Evolutionary conservation across 1,140 invertebrate species (phyloP).

Genomic region (Sycobia sp.): DNA sequence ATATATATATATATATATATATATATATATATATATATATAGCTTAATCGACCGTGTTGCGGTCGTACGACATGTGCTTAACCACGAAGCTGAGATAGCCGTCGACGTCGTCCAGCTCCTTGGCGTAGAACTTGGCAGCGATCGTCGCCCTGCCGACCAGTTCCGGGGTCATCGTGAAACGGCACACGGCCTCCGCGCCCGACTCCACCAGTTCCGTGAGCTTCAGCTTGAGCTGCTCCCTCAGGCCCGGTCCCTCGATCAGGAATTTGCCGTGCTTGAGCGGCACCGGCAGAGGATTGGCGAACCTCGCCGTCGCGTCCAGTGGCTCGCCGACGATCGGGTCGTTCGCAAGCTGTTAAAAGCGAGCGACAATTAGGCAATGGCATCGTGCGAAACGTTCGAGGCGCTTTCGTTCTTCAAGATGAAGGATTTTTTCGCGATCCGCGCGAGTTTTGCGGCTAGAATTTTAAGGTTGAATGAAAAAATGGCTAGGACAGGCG

Average conservation of each 20-base stretch:
- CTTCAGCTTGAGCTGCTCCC: slow-evolving; percentile 73
- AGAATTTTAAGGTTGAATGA: too few species aligned
- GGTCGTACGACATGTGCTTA: too few species aligned
- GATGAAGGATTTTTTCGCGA: too few species aligned
- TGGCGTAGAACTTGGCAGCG: slow-evolving; percentile 80
- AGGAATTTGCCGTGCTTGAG: slow-evolving; percentile 77
- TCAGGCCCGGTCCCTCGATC: slow-evolving; percentile 80
- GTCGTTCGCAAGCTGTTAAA: slow-evolving; percentile 61
- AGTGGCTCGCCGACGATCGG: slow-evolving; percentile 70
- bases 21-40: too few species aligned
- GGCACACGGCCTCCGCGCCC: slow-evolving; percentile 68
- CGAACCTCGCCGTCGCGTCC: slow-evolving; percentile 73
- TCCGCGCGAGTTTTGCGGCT: too few species aligned
- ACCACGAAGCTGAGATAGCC: slow-evolving; percentile 72
- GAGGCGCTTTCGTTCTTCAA: too few species aligned
- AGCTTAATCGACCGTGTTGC: too few species aligned
- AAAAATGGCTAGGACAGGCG: too few species aligned
- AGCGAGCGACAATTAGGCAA: not conserved
- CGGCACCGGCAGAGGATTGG: slow-evolving; percentile 79
- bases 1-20: too few species aligned
- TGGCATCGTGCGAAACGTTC: too few species aligned
- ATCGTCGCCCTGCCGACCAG: slow-evolving; percentile 76
- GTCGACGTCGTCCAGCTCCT: slow-evolving; percentile 82
- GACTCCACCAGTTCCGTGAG: slow-evolving; percentile 68
- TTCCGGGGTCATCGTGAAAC: slow-evolving; percentile 74